phyloP scores from a whole-genome alignment of 2,113 vertebrate species.

The Eptesicus fuscus region DNA sequence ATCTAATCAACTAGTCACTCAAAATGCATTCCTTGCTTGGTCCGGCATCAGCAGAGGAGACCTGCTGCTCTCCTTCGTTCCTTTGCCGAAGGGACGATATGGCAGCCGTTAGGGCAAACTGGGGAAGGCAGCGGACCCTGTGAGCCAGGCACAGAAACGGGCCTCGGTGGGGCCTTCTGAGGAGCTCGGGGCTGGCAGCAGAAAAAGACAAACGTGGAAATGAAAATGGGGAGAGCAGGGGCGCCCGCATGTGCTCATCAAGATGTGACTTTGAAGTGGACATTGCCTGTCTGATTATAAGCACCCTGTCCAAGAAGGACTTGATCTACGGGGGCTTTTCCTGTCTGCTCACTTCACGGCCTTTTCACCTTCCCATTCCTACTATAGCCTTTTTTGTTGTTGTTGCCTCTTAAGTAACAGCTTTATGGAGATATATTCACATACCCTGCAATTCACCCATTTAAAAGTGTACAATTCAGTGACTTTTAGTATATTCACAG shows the following conservation, averaged over 20 bases:
- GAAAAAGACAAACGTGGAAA: neutral
- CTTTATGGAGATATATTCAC: neutral
- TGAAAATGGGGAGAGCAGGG: neutral
- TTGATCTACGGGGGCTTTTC: neutral
- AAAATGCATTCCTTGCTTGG: conserved; percentile 15
- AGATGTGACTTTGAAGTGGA: neutral
- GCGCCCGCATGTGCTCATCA: accelerated
- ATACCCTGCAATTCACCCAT: neutral
- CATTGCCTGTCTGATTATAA: neutral
- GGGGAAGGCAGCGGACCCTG: neutral
- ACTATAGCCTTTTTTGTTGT: neutral
- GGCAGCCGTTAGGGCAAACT: accelerated
- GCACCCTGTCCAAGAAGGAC: neutral
- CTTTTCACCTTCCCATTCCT: neutral
- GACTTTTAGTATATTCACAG: neutral
- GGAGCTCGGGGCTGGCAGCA: neutral
- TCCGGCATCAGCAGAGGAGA: neutral
- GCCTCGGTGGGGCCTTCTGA: neutral
- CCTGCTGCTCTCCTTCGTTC: neutral
- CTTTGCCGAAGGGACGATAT: neutral
- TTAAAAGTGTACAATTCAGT: neutral
- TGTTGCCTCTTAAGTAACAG: neutral
- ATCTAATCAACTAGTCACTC: conserved; percentile 19
- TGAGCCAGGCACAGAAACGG: neutral
- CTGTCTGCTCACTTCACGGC: neutral